phyloP scores from a whole-genome alignment of 2,113 vertebrate genomes.

The Merops nubicus region DNA sequence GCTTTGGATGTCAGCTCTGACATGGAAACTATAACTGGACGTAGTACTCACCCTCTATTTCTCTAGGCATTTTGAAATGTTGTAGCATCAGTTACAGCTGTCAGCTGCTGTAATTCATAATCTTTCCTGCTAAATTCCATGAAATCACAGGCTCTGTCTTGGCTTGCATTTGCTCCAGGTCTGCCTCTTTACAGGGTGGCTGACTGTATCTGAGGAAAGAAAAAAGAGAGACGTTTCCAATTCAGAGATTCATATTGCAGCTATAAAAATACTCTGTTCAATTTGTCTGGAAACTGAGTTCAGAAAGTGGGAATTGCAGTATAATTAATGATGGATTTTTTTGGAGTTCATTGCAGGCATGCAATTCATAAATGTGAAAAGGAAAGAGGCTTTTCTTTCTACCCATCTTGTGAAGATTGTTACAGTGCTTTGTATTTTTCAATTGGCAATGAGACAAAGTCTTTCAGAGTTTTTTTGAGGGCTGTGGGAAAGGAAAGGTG shows the following conservation, averaged over 20 bases:
- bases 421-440: background rate
- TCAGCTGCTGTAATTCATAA: background rate
- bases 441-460: background rate
- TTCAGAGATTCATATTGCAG: background rate
- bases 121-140: background rate
- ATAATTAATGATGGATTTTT: background rate
- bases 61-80: background rate
- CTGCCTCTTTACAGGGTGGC: background rate
- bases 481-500: background rate
- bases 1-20: background rate
- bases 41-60: background rate
- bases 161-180: background rate
- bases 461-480: background rate
- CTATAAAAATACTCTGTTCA: background rate
- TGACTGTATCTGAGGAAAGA: background rate
- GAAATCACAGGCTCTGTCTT: background rate
- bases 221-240: fast-evolving
- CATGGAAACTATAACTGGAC: background rate
- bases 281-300: background rate
- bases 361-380: background rate
- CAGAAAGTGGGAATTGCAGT: background rate
- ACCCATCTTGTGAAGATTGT: background rate
- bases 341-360: background rate
- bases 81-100: background rate
- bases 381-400: background rate